Evolutionary conservation across 1,140 invertebrate genomes (phyloP).

Genomic region (Babylonia areolata): DNA sequence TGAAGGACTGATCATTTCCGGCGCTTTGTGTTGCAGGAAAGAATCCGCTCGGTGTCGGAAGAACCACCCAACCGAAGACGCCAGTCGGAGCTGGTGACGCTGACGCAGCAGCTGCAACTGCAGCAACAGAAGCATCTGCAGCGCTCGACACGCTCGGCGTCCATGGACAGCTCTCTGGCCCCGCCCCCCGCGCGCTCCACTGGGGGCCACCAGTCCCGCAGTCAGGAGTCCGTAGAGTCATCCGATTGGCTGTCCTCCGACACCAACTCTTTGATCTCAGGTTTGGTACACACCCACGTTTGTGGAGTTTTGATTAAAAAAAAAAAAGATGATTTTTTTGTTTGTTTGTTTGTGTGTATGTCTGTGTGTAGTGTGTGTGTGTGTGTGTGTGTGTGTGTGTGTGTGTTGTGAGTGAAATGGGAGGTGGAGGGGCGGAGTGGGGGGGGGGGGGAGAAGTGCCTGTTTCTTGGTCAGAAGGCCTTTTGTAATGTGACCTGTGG

Average conservation of each 20-base stretch:
- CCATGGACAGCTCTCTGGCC: background rate
- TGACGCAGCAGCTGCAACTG: background rate
- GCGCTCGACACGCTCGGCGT: background rate
- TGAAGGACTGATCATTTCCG: no score
- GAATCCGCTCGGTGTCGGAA: slow-evolving; percentile 16
- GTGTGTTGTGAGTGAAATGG: no score
- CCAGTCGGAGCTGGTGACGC: background rate
- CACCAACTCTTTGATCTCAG: slow-evolving; percentile 28
- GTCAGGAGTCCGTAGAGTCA: slow-evolving; percentile 43
- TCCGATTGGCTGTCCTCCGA: slow-evolving; percentile 60
- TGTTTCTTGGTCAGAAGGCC: no score
- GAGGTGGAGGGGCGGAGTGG: no score
- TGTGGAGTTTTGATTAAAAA: no score
- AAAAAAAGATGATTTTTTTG: no score
- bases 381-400: slow-evolving; percentile 14
- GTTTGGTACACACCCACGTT: no score
- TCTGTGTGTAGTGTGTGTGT: slow-evolving; percentile 17
- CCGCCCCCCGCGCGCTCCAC: background rate
- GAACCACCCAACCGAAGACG: slow-evolving; percentile 4
- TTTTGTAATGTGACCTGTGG: no score
- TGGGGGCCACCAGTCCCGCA: background rate
- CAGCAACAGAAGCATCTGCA: slow-evolving; percentile 20
- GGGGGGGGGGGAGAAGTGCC: no score
- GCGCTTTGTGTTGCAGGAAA: slow-evolving; percentile 21
- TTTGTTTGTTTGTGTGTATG: no score